phyloP scores from a whole-genome alignment of 2,797 vertebrate genomes.

The Acrocephalus scirpaceus region DNA sequence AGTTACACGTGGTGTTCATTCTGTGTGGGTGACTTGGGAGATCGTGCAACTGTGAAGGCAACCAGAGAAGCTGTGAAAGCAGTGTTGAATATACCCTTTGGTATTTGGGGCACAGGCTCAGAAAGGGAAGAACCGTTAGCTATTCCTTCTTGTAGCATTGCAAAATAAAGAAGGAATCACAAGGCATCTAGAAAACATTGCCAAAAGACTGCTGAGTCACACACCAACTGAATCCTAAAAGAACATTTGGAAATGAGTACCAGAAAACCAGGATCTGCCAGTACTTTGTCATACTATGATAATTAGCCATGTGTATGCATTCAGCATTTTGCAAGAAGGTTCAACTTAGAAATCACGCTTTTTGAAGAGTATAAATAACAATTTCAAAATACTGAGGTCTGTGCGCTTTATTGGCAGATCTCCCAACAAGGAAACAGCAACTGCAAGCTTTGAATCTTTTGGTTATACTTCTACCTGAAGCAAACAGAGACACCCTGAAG shows the following conservation, averaged over 20 bases:
- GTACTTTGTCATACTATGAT: neutral
- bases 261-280: neutral
- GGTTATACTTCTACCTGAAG: conserved; percentile 89
- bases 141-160: neutral
- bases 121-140: neutral
- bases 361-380: neutral
- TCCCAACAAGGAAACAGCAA: conserved; percentile 90
- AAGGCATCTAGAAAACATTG: conserved; percentile 22
- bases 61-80: neutral
- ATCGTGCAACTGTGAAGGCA: neutral
- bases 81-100: neutral
- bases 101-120: neutral
- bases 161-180: conserved; percentile 22
- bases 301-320: neutral
- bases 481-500: conserved; percentile 91
- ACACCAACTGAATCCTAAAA: neutral
- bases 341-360: neutral
- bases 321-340: conserved; percentile 17
- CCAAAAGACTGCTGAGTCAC: conserved; percentile 59
- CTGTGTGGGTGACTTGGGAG: neutral
- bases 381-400: neutral
- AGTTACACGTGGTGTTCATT: neutral
- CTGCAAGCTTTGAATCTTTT: conserved; percentile 95
- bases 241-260: conserved; percentile 49
- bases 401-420: conserved; percentile 79